Base-by-base conservation (phyloP, 2,797 vertebrate genomes). In the Pipistrellus pygmaeus region DNA sequence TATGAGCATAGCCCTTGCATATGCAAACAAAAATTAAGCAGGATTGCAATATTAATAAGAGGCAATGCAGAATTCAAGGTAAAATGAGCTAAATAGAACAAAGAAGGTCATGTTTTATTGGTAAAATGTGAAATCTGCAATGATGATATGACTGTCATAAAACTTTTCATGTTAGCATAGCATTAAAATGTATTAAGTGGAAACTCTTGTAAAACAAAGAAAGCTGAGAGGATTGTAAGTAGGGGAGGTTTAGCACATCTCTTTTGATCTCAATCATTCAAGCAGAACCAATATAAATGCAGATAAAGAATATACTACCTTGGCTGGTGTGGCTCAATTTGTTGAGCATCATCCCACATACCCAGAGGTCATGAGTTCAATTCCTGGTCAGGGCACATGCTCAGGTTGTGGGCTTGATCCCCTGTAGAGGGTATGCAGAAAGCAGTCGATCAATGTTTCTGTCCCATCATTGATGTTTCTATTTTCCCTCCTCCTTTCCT, bases 41-140 rank as follows among this genome's bases (percentile, higher is more conserved):
- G 38, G 12, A 0, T 21, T 88, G 44, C 30, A 66, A 81, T 88
- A 82, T 60, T 88, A 84, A 51, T 81, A 80, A 94, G 35, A 69
- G 7, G 18, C 3, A 88, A 90, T 51, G 68, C 68, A 44, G n/a
- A 81, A 88, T 88, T 84, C 60, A 94, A 87, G 32, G 32, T 64
- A 91, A 88, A 85, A 93, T 85, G 60, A 77, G 60, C 6, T 35
- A 85, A 94, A 51, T 77, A 93, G 53, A 73, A 87, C 82, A 87
- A 86, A 83, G 72, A 95, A 90, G 48, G 87, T 75, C 60, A 81
- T 55, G n/a, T 81, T 90, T 88, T 93, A 60, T 62, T 32, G n/a
- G 38, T 32, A 81, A 92, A 90, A 71, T 82, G 13, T 93, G 88
- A 91, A 90, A 91, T 94, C 84, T 69, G 84, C 68, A 95, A 46